Evolutionary conservation across 2,888 invertebrate genomes (phyloP), one percentile per base, ranked within the genome.

Genomic region (Nemotelus nigrinus): DNA sequence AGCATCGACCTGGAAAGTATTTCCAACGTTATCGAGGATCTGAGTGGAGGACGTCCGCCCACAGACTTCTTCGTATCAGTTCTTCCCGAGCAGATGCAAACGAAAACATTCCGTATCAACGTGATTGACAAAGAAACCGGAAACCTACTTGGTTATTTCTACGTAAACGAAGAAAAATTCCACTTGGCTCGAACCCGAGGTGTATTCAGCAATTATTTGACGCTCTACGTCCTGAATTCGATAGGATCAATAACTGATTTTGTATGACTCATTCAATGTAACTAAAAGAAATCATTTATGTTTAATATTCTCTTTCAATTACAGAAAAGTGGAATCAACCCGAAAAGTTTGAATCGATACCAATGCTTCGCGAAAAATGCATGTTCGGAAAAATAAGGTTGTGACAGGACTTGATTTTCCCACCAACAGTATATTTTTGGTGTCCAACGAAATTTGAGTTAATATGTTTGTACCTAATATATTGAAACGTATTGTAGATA

Each of bases 121-220:
- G 41, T 74, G 25, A 48, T 74, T 47, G 74, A 74, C 45, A 74
- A 74, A 39, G 60, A 60, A n/a, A 74, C 44, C n/a, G 47, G 60
- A n/a, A 47, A 74, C n/a, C 47, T 74, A 2, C 50, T 74, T 2
- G 74, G 74, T 3, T 74, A 55, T 41, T 74, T 74, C n/a, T 60
- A 55, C 7, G 63, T 74, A 7, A 63, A 60, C 41, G 74, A 60
- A 10, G 63, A 63, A 4, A 74, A 74, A 43, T 74, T 74, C 39
- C 60, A 74, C 7, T 3, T 45, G 41, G 74, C 60, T 7, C 10
- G 60, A 39, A 39, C 25, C 5, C 45, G 45, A 25, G 74, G 74
- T 8, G n/a, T 74, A 63, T 74, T 74, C 47, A 63, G 63, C 63
- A 63, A 74, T 25, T 74, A 48, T 47, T 8, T 63, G 41, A 25